These are phyloP conservation scores for Sandelia bainsii DNA, from an alignment of 2,797 vertebrate genomes.

Conservation along the genomic window DNA sequence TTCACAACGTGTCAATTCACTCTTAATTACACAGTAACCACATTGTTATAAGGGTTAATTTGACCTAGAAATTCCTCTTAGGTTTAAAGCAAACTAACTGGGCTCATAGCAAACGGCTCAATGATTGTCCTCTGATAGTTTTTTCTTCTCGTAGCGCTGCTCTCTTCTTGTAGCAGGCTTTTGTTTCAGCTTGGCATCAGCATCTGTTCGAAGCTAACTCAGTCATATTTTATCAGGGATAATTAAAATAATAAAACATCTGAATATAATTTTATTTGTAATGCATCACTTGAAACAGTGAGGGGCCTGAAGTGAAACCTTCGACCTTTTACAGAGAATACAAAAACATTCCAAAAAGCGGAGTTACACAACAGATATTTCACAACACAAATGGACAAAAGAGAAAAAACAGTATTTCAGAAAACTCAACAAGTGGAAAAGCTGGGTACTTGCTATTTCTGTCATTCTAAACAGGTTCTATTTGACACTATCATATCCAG, in stretches of 20 bases:
- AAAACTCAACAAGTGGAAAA: not conserved
- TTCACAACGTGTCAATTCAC: conserved; percentile 64
- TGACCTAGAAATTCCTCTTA: not conserved
- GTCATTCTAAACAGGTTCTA: not conserved
- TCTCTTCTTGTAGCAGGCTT: conserved; percentile 66
- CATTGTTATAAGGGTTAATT: conserved; percentile 47
- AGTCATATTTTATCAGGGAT: conserved; percentile 4
- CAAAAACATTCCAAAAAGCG: not conserved
- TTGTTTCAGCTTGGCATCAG: conserved; percentile 60
- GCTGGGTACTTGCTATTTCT: not conserved
- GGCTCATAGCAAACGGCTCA: conserved; percentile 26
- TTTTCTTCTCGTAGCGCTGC: conserved; percentile 29
- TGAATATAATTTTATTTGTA: not conserved
- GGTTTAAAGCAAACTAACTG: conserved; percentile 23
- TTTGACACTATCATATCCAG: too few relatives aligned
- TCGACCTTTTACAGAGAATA: not conserved
- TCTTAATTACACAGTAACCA: conserved; percentile 69
- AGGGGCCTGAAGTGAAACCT: conserved; percentile 16
- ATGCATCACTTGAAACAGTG: not conserved
- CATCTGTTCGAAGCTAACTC: conserved; percentile 31
- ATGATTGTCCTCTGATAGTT: conserved; percentile 33
- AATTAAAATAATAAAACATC: not conserved
- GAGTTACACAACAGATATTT: not conserved
- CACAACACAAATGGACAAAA: not conserved
- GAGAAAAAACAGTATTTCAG: not conserved